phyloP scores from a whole-genome alignment of 2,113 vertebrate genomes.

The Zeus faber region DNA sequence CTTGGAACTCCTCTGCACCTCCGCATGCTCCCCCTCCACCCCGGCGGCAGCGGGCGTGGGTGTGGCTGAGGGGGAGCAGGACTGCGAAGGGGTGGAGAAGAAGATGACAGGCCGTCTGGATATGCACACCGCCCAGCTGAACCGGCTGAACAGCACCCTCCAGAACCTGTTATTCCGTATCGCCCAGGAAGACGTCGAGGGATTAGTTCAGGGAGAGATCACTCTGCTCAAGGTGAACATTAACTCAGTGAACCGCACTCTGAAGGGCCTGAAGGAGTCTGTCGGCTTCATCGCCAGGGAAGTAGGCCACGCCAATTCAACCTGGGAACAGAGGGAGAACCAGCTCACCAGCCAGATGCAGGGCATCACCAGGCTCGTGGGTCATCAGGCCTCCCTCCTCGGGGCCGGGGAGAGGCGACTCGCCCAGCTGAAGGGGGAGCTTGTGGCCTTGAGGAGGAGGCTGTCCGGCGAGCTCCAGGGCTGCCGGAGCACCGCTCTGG shows the following conservation, averaged over 20 bases:
- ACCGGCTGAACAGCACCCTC: conserved; percentile 83
- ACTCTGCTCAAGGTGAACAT: conserved; percentile 95
- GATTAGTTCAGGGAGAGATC: conserved; percentile 88
- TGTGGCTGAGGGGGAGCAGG: conserved; percentile 70
- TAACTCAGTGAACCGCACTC: conserved; percentile 89
- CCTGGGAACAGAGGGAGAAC: conserved; percentile 84
- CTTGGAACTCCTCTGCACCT: conserved; percentile 85
- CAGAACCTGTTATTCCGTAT: conserved; percentile 81
- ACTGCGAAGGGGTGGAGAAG: conserved; percentile 81
- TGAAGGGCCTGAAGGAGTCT: conserved; percentile 92
- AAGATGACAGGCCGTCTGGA: conserved; percentile 81
- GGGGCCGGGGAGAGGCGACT: conserved; percentile 84
- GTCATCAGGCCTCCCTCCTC: conserved; percentile 83
- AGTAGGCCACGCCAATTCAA: conserved; percentile 80
- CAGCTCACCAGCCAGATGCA: conserved; percentile 86
- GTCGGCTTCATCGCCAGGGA: conserved; percentile 84
- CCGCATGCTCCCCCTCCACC: conserved; percentile 73
- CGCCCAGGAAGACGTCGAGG: conserved; percentile 73
- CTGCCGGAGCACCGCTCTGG: conserved; percentile 79
- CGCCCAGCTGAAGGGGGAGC: conserved; percentile 85
- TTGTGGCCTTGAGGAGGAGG: conserved; percentile 81
- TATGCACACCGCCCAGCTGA: conserved; percentile 76
- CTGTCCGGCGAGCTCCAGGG: conserved; percentile 82
- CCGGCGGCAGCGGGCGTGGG: conserved; percentile 64
- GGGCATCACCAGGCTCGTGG: conserved; percentile 86